Base-by-base conservation (phyloP, 64 coral and sea anemone genomes). In the Cladopsammia gracilis region DNA sequence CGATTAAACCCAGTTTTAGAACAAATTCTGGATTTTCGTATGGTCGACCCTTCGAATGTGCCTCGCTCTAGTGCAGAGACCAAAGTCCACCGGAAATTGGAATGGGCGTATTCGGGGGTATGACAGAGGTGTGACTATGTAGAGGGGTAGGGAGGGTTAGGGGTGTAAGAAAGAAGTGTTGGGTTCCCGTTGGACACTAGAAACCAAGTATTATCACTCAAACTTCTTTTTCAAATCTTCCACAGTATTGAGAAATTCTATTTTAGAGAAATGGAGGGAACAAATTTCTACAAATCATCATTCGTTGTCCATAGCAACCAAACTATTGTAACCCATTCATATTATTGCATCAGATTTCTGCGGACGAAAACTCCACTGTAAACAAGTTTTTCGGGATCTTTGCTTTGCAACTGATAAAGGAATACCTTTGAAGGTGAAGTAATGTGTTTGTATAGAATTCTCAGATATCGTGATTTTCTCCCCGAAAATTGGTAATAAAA, bases 1-100 rank as follows among this genome's bases (percentile, higher is more conserved):
- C 46, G 80, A 51, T 84, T 67, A 84, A 84, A 44, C 42, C 80
- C 61, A 84, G 80, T 6, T 84, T 84, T 82, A 5, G 10, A 34
- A 7, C 23, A 6, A 19, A 25, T 34, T 42, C 19, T 13, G 45
- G 72, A 24, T 5, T 10, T 18, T 50, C 46, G 44, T n/a, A 50
- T 49, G 61, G 5, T 19, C 26, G 16, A 5, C 9, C 60, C 4
- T n/a, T 14, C n/a, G 34, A 34, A 34, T 18, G 22, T 10, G 58
- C 61, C 61, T 66, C 61, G 79, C 65, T 18, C 45, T 46, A 46
- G 44, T 50, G 61, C 34, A 52, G 3, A 47, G 80, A 49, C 22
- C 80, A 84, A 84, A 50, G 80, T 84, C 62, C 80, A 84, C 18
- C 13, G 42, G 46, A 79, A 22, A 65, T 23, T 12, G 24, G 2